Percentiles rank a stretch among this genome's conserved stretches.
Evolutionary conservation across 2,888 invertebrate species (phyloP).

Genomic region (Stegophylla sp.): DNA sequence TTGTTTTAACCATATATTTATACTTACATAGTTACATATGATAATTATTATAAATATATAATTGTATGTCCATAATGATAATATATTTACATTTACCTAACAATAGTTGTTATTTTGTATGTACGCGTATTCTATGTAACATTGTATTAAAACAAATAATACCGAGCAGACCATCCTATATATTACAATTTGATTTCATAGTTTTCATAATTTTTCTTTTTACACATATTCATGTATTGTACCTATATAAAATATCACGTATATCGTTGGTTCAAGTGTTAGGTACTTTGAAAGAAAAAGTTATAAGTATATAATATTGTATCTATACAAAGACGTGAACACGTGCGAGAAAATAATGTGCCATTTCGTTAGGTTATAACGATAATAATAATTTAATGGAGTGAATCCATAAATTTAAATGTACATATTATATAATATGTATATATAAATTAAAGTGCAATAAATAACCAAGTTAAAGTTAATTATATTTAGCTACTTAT

Average conservation of each 20-base stretch:
- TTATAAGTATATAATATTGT: neutral
- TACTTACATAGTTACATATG: too few species aligned
- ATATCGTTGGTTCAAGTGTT: neutral
- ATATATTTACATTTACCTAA: neutral
- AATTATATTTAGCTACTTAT: constrained; percentile 5
- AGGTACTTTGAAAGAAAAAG: neutral
- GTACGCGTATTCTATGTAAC: neutral
- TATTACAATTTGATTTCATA: neutral
- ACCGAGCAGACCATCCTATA: neutral
- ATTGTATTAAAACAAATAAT: neutral
- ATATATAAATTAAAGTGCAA: constrained; percentile 27
- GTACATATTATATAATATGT: neutral
- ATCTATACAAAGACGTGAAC: neutral
- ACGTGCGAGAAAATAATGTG: constrained; percentile 17
- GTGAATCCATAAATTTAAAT: constrained; percentile 23
- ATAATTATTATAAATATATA: too few species aligned
- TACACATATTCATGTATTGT: neutral
- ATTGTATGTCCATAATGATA: neutral
- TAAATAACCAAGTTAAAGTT: constrained; percentile 23
- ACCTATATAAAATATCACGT: neutral
- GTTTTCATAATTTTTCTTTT: neutral
- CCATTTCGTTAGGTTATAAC: constrained; percentile 14
- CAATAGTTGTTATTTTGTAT: neutral
- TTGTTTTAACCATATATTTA: constrained; percentile 18
- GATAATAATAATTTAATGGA: neutral